These are phyloP conservation scores for Epiblema foenella DNA, from an alignment of 2,888 invertebrate genomes.

Conservation along the genomic window DNA sequence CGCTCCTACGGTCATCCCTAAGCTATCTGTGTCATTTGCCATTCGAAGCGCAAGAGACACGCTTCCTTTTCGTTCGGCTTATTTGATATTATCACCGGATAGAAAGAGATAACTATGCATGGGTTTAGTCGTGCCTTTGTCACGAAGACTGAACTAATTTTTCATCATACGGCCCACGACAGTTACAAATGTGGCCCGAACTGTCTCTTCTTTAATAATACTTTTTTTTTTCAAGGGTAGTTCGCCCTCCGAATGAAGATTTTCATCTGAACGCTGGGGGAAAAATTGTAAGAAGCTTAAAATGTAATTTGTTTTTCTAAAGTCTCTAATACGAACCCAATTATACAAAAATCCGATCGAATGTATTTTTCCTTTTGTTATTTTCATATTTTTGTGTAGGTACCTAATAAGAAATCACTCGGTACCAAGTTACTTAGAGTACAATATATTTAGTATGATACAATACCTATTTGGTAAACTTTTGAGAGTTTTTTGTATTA, in stretches of 20 bases:
- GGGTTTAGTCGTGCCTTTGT: constrained; percentile 82
- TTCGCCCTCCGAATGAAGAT: constrained; percentile 80
- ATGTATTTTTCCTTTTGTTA: constrained; percentile 14
- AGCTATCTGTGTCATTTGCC: constrained; percentile 84
- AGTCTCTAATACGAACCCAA: constrained; percentile 67
- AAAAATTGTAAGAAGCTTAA: constrained; percentile 79
- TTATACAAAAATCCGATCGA: constrained; percentile 54
- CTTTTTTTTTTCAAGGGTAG: constrained; percentile 83
- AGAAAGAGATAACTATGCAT: constrained; percentile 72
- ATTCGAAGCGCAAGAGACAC: constrained; percentile 77
- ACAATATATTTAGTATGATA: too few species aligned
- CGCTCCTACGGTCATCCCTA: constrained; percentile 85
- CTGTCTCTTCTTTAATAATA: constrained; percentile 86
- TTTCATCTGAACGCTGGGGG: constrained; percentile 73
- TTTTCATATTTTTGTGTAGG: neutral
- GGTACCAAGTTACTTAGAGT: too few species aligned
- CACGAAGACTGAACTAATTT: constrained; percentile 84
- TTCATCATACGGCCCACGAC: constrained; percentile 85
- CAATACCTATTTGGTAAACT: too few species aligned
- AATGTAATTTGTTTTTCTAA: constrained; percentile 75
- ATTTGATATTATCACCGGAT: constrained; percentile 49
- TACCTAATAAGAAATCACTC: neutral
- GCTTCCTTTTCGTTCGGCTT: constrained; percentile 61
- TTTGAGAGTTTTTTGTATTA: too few species aligned
- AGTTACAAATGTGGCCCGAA: constrained; percentile 84